Base-by-base conservation (phyloP, 2,797 vertebrate species). In the Hafferia zeledoni region DNA sequence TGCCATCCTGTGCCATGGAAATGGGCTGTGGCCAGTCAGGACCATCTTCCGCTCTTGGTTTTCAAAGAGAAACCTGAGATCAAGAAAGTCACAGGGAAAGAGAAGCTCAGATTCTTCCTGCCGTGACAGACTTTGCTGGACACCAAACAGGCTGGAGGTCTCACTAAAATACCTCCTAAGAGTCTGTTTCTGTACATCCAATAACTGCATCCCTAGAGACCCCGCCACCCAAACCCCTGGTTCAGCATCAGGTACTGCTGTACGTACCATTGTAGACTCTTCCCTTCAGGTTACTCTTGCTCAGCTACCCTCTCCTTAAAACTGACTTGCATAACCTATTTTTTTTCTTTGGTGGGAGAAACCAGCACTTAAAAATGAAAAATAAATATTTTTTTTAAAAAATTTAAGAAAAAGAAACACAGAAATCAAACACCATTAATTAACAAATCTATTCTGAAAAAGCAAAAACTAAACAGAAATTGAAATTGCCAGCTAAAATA, bases 381-480 rank as follows among this genome's bases (percentile, higher is more conserved):
- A 52, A 16, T 23, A 31, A 23, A 31, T 8, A 31, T 18, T 31
- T 41, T 52, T 39, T 18, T 17, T 10, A 33, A n/a, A 33, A 16
- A 33, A 55, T n/a, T 17, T 30, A 8, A 20, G 16, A 17, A 13
- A 10, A 22, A 18, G 17, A 9, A n/a, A 6, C 2, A 35, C 19
- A 52, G 0, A 72, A 81, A 60, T 57, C 37, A 80, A 80, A 65
- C 24, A 28, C 4, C 0, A 0, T 9, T 78, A 72, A 89, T 91
- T 87, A 88, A 76, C 17, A 74, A 86, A 91, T 60, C 8, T 17
- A 60, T 74, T 77, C 63, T 56, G 35, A 56, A 90, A 65, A n/a
- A 49, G 46, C 23, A 83, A 90, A 96, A 93, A 43, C 27, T 43
- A 75, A 95, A 59, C 10, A 91, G 57, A 92, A 90, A 46, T 43